Evolutionary conservation across 2,888 invertebrate genomes (phyloP), one percentile per base, ranked within the genome.

Genomic region (Notodonta dromedarius): DNA sequence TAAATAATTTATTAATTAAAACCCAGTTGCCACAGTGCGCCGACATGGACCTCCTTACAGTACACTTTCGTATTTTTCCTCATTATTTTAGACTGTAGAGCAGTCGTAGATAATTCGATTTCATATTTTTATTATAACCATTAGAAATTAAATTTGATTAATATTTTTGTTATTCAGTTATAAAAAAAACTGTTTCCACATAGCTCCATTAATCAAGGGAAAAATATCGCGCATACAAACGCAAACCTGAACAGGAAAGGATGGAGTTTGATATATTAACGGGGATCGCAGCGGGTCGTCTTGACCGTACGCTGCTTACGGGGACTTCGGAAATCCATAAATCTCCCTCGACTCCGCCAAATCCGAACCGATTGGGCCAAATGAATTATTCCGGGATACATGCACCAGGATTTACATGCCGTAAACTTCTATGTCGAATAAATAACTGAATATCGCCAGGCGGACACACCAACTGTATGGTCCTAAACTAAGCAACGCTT

Each of bases 241-340:
- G 39, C 48, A 55, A 51, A 42, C 16, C 63, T 62, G 53, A 50
- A 60, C 59, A 46, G 69, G 68, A 63, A 64, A 66, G 66, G 65
- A 72, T 76, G 70, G 68, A 79, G 80, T 82, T 85, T 85, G 87
- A 88, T 89, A 87, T 87, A 88, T 87, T 83, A 76, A 72, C 75
- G 69, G 71, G 71, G 68, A 80, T 77, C 69, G 77, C 70, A 66
- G 76, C 73, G 63, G 69, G 63, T 61, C 77, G 73, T 70, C 74
- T 74, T 78, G 74, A 76, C 83, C 86, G 83, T 85, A 85, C 82
- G 84, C 83, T 87, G 83, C 83, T 83, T 82, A 84, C 77, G 83
- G 78, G 83, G 87, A 89, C 80, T 88, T 87, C 80, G 50, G 71
- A 80, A 80, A 75, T 79, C 81, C 85, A 87, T 89, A 89, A 89